These are phyloP conservation scores for Perdix hodgsoniae DNA, from an alignment of 2,797 vertebrate species.

Conservation along the genomic window DNA sequence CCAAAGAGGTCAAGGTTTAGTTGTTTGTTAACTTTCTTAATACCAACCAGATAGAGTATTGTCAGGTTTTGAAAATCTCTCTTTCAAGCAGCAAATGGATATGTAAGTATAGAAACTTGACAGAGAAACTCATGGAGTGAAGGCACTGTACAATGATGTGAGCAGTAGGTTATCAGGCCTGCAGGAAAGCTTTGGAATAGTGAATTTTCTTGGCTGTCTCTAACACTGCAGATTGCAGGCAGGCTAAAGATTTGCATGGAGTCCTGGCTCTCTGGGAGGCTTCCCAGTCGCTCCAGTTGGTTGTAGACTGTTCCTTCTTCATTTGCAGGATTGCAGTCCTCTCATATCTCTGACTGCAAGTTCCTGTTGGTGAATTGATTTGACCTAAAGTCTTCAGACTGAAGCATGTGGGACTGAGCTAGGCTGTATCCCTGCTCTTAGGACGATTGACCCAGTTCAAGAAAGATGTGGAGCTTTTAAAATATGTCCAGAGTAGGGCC, in stretches of 20 bases:
- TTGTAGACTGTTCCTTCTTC: neutral
- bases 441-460: neutral
- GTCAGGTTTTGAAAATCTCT: neutral
- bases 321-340: neutral
- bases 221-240: neutral
- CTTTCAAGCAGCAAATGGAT: neutral
- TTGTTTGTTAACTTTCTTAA: neutral
- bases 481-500: too few species aligned
- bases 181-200: neutral
- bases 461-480: too few species aligned
- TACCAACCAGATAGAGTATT: neutral
- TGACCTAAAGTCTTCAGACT: neutral
- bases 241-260: neutral
- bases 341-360: neutral
- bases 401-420: accelerated
- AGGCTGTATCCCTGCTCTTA: neutral
- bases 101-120: neutral
- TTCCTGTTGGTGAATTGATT: neutral
- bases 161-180: neutral
- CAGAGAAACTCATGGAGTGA: neutral
- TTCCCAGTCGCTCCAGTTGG: accelerated
- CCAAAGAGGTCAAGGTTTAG: neutral
- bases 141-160: accelerated
- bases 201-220: neutral
- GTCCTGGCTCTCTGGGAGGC: neutral